These are phyloP conservation scores for Pedicia rivosa DNA, from an alignment of 2,888 invertebrate genomes.

Conservation along the genomic window DNA sequence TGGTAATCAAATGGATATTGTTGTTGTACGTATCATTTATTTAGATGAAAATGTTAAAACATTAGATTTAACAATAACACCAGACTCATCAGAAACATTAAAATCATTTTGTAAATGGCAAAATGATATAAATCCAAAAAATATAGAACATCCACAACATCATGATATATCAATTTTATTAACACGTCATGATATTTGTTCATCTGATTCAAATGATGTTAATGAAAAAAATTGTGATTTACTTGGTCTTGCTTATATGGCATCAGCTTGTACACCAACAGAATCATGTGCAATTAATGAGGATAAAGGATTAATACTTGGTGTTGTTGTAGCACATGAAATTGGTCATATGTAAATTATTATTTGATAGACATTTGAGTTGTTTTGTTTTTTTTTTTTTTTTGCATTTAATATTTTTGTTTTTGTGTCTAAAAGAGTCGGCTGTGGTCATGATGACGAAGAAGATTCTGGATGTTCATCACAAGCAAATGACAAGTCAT, in stretches of 20 bases:
- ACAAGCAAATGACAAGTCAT: conserved; percentile 32
- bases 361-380: neutral
- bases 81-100: conserved; percentile 38
- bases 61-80: conserved; percentile 33
- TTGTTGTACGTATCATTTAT: conserved; percentile 38
- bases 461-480: conserved; percentile 28
- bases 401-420: conserved; percentile 6
- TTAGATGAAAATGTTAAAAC: conserved; percentile 37
- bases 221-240: conserved; percentile 37
- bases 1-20: conserved; percentile 41
- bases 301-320: conserved; percentile 46
- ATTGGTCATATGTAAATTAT: conserved; percentile 48
- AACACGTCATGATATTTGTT: conserved; percentile 42
- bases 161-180: conserved; percentile 43
- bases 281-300: conserved; percentile 50
- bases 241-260: conserved; percentile 49
- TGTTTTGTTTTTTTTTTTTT: too few relatives aligned
- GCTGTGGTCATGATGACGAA: conserved; percentile 30
- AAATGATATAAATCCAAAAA: conserved; percentile 36
- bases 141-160: conserved; percentile 38
- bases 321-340: conserved; percentile 49
- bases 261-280: conserved; percentile 43
- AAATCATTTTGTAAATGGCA: conserved; percentile 50
- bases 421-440: conserved; percentile 28
- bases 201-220: conserved; percentile 23